phyloP scores from a whole-genome alignment of 2,113 vertebrate genomes.

The Petrocephalus zakoni region DNA sequence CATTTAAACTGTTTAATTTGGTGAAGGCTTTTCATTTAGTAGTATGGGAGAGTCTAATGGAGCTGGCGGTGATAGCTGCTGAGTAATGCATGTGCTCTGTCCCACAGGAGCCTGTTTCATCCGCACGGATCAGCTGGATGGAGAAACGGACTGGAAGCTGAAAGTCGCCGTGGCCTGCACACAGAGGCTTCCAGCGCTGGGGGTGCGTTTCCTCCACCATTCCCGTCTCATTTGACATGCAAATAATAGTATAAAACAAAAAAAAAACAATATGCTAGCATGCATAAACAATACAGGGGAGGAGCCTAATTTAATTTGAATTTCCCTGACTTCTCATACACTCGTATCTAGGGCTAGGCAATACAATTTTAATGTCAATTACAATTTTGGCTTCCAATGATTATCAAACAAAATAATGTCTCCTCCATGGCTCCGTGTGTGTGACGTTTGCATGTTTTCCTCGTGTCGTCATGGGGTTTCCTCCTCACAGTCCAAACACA shows the following conservation, averaged over 20 bases:
- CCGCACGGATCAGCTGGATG: constrained; percentile 92
- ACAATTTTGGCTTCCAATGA: not conserved
- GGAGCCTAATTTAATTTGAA: not conserved
- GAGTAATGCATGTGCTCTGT: constrained; percentile 8
- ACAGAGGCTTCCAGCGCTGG: constrained; percentile 82
- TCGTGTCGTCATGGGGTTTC: not conserved
- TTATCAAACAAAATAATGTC: not conserved
- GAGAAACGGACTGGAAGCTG: constrained; percentile 97
- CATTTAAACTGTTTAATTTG: not conserved
- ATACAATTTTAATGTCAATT: not conserved
- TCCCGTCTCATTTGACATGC: not conserved
- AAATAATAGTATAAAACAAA: not conserved
- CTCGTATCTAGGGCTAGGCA: not conserved
- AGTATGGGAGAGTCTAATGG: not conserved
- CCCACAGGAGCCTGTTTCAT: constrained; percentile 86
- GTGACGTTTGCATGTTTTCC: too few relatives aligned
- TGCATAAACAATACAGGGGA: not conserved
- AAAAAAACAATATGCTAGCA: not conserved
- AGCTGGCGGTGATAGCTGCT: not conserved
- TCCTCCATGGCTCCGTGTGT: too few relatives aligned
- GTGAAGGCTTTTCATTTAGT: not conserved
- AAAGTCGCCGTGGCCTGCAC: constrained; percentile 90
- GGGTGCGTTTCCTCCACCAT: constrained; percentile 61
- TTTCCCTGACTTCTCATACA: not conserved
- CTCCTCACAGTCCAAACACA: not conserved